phyloP scores from a whole-genome alignment of 2,113 vertebrate species.

The Gambusia affinis region DNA sequence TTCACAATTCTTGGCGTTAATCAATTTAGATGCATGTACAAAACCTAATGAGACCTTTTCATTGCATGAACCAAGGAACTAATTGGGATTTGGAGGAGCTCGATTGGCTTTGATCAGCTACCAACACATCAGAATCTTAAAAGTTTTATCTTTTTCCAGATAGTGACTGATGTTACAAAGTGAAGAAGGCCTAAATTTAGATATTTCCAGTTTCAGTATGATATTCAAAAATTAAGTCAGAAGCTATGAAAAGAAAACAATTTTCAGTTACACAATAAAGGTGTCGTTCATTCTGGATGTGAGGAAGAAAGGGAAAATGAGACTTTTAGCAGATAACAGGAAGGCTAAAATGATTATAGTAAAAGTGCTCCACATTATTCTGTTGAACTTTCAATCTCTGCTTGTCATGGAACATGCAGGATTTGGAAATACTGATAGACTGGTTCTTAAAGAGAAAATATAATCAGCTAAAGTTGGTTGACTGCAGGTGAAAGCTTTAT shows the following conservation, averaged over 20 bases:
- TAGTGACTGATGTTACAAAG: too few relatives aligned
- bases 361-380: background rate
- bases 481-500: background rate
- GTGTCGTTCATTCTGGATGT: too few relatives aligned
- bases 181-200: background rate
- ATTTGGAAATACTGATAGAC: background rate
- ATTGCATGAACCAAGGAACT: too few relatives aligned
- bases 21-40: background rate
- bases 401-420: background rate
- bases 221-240: background rate
- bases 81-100: too few relatives aligned
- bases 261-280: too few relatives aligned
- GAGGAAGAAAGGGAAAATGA: too few relatives aligned
- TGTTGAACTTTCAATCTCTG: background rate
- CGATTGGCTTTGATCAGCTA: too few relatives aligned
- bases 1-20: background rate
- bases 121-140: too few relatives aligned
- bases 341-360: background rate
- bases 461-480: background rate
- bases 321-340: background rate
- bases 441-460: background rate
- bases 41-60: background rate
- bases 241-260: too few relatives aligned
- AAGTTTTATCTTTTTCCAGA: too few relatives aligned
- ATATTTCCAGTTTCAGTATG: background rate